Evolutionary conservation across 92 coral and sea anemone species (phyloP).

Genomic region (Pocillopora meandrina): DNA sequence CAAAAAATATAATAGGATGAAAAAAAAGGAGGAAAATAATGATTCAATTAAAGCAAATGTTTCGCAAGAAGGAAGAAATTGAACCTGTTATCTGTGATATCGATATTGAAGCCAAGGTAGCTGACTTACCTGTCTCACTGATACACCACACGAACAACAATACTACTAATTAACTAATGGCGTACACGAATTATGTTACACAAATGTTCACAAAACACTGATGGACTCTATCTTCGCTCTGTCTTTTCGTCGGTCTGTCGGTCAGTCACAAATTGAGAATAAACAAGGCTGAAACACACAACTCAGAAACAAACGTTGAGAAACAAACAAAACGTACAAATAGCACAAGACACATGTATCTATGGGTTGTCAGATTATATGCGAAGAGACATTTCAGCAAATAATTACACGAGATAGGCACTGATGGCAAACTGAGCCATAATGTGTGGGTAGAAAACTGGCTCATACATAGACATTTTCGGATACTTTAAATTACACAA

Average conservation of each 20-base stretch:
- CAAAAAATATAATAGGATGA: not conserved
- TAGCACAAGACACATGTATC: not conserved
- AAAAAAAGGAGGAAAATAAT: not conserved
- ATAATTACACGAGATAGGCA: not conserved
- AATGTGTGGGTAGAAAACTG: too few relatives aligned
- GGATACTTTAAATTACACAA: too few relatives aligned
- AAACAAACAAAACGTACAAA: not conserved
- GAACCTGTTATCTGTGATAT: too few relatives aligned
- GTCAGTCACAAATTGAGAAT: conserved; percentile 34
- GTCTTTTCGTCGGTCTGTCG: conserved; percentile 29
- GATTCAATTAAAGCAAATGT: not conserved
- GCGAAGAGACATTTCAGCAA: not conserved
- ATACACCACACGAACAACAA: not conserved
- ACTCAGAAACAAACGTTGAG: conserved; percentile 30
- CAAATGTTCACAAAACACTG: conserved; percentile 13
- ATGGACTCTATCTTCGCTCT: conserved; percentile 6
- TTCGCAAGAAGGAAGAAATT: too few relatives aligned
- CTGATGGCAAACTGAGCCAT: too few relatives aligned
- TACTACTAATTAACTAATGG: not conserved
- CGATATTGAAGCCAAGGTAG: not conserved
- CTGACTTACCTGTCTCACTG: conserved; percentile 18
- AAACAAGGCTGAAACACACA: conserved; percentile 33
- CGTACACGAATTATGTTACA: conserved; percentile 22
- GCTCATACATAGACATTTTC: too few relatives aligned
- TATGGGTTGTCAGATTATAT: not conserved